Evolutionary conservation across 2,797 vertebrate genomes (phyloP), one percentile per base, ranked within the genome.

Genomic region (Acanthurus lineatus): DNA sequence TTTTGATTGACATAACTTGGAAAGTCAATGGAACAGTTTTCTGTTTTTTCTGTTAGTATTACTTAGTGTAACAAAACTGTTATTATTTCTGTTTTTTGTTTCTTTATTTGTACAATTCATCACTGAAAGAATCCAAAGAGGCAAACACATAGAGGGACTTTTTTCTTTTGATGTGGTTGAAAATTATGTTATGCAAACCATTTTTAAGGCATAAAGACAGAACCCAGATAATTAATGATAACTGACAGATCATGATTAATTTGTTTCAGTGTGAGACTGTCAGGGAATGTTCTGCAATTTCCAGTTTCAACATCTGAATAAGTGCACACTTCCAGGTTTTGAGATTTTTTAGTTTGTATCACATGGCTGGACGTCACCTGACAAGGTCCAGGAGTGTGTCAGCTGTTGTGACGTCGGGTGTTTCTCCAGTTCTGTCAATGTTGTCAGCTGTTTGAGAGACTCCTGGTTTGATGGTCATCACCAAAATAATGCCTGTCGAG

Each of bases 371-470:
- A 32, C n/a, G 20, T 88, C 64, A 93, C 90, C 90, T 97, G 86
- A 99, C 1, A 20, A 99, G 95, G 91, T 99, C 98, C 85, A 99
- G 76, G 88, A 99, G 92, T 19, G 98, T 97, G 87, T 99, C 98
- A 5, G 96, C 96, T 0, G 98, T 99, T 22, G 89, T 97, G 73
- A 99, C 96, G 10, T 99, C 96, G 15, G 97, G 97, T 3, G 95
- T 97, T 71, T 90, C 97, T 4, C 97, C 98, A 0, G 88, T 83
- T 88, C 98, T 95, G 90, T 97, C 95, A 0, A 99, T 97, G 53
- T 97, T 94, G 1, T 94, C 94, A n/a, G 96, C 88, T 11, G 87
- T 94, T 87, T 99, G 97, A 81, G 97, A 96, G 16, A 97, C 95
- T 42, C 98, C 98, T 0, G 98, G 98, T 93, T 97, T 97, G 92